Base-by-base conservation (phyloP, 2,888 invertebrate genomes). In the Scaptomyza tumidula region DNA sequence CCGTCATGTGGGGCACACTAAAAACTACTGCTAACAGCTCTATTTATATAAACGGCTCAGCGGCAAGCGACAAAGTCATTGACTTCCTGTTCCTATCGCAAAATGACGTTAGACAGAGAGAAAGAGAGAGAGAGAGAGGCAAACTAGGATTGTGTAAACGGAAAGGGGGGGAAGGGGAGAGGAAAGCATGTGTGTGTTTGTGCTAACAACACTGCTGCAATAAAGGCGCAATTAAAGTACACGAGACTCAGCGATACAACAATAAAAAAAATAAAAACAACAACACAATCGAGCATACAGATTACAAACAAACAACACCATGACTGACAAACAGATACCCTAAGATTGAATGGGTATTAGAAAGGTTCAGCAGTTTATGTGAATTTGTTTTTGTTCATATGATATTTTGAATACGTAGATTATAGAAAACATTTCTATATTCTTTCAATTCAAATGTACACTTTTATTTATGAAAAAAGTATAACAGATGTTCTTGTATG, bases 191-290 rank as follows among this genome's bases (percentile, higher is more conserved):
- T 62, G 57, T 67, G 48, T 74, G 58, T 77, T 6, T 7, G 58
- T 67, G 74, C 50, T 52, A 57, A 71, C 68, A 84, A 59, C 62
- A 75, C 76, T 61, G 71, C 83, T 65, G 78, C 80, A 71, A 69
- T 58, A 71, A 74, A 70, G 88, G 64, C 74, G 68, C 86, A 88
- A 83, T 83, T 88, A 83, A 83, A 86, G 74, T 66, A 88, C 88
- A 86, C 74, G 60, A 83, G 80, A 80, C 88, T 69, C 63, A 66
- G 55, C 77, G 77, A 68, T 77, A 67, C 56, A 49, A 71, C 69
- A 86, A 67, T 73, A 73, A 79, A 73, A 76, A 65, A 53, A 55
- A 56, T 1, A 68, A 31, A 66, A 64, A 10, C 64, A 67, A 41
- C 78, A 80, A 58, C 68, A 70, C 44, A 67, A 50, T 53, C 66